phyloP scores from a whole-genome alignment of 2,113 vertebrate genomes.

The Sander vitreus region DNA sequence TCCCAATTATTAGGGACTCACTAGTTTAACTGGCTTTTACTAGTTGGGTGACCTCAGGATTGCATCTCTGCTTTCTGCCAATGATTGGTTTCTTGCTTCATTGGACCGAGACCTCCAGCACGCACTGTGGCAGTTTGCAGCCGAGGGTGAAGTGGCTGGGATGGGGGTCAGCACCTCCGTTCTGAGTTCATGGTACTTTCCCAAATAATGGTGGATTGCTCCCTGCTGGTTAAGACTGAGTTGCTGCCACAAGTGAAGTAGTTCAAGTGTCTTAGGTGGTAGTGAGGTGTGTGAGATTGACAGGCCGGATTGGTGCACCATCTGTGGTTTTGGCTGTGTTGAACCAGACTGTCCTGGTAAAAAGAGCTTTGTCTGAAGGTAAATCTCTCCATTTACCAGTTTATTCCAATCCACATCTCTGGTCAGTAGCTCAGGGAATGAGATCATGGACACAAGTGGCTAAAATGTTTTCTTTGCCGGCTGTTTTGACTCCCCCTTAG shows the following conservation, averaged over 20 bases:
- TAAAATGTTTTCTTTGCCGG: conserved; percentile 4
- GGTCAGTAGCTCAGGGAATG: background rate
- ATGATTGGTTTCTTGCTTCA: conserved; percentile 23
- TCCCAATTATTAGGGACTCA: background rate
- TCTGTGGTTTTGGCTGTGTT: background rate
- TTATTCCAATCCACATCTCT: conserved; percentile 7
- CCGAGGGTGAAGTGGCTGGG: conserved; percentile 8
- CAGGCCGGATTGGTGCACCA: background rate
- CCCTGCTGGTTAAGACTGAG: background rate
- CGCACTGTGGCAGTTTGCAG: background rate
- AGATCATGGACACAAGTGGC: conserved; percentile 41
- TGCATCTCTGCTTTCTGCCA: conserved; percentile 15
- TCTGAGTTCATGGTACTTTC: background rate
- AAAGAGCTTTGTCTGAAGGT: conserved; percentile 1
- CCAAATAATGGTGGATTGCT: background rate
- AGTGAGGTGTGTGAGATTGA: background rate
- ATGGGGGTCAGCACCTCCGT: conserved; percentile 10
- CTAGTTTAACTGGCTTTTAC: background rate
- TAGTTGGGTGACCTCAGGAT: conserved; percentile 14
- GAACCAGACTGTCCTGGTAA: background rate
- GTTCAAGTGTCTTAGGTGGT: background rate
- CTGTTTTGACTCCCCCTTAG: background rate
- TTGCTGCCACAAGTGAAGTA: background rate
- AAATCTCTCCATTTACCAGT: background rate
- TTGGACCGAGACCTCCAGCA: conserved; percentile 10